Base-by-base conservation (phyloP, 1,140 invertebrate genomes). In the Neotoxoptera formosana region DNA sequence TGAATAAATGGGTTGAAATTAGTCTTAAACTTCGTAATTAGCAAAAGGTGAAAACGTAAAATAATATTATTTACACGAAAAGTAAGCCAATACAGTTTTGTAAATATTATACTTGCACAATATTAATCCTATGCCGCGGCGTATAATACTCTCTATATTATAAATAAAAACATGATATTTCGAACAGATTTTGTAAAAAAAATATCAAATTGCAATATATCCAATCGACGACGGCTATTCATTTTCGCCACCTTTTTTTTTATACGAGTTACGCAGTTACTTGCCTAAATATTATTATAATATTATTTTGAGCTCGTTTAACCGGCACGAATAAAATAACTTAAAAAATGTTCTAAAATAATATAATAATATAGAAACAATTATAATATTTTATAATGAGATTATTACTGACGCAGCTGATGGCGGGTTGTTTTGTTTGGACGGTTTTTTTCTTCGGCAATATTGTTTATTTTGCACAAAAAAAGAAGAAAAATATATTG, bases 141-240 rank as follows among this genome's bases (percentile, higher is more conserved):
- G n/a, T n/a, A n/a, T n/a, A 41, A 41, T 41, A 41, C 4, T 76
- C 0, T 76, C n/a, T 76, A n/a, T n/a, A n/a, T 7, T n/a, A n/a
- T 7, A 76, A n/a, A n/a, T 76, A 17, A 67, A 67, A 67, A 67
- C 9, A 67, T 67, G 60, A 14, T 67, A 67, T 67, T 67, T 67
- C 30, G 11, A 67, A 14, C 60, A 67, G 30, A 14, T 67, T 67
- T 14, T 67, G 11, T 67, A 30, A n/a, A 67, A 56, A 56, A 60
- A 76, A 76, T 76, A 76, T 76, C 30, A 76, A 76, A 76, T 76
- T 76, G n/a, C 60, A 76, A n/a, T 76, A n/a, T 76, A 76, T 76
- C 30, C n/a, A 76, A 17, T 30, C 30, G 17, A 14, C 60, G 21
- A 53, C 20, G 0, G 47, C 7, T n/a, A n/a, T 76, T 76, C 6